These are phyloP conservation scores for Schizothorax lantsangensis DNA, from an alignment of 2,797 vertebrate genomes.

Conservation along the genomic window DNA sequence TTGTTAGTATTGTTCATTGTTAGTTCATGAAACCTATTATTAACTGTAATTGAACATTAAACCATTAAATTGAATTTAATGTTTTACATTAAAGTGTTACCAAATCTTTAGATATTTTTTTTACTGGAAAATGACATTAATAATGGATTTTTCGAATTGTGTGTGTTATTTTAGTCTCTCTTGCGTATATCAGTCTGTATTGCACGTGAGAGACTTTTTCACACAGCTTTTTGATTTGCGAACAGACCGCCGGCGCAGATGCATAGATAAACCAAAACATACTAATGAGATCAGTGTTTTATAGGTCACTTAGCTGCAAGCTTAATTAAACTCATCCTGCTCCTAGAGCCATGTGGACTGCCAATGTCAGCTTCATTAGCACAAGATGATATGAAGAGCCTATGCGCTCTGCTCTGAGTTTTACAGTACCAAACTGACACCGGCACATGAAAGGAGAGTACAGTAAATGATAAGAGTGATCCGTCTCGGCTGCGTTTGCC, in stretches of 20 bases:
- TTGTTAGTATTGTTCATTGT: background rate
- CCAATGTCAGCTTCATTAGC: conserved; percentile 42
- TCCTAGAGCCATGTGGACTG: conserved; percentile 29
- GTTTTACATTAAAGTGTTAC: background rate
- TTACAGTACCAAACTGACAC: conserved; percentile 12
- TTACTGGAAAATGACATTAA: background rate
- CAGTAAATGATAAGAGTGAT: conserved; percentile 31
- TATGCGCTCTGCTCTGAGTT: background rate
- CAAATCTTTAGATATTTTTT: background rate
- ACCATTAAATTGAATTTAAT: background rate
- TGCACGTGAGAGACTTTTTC: background rate
- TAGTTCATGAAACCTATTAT: background rate
- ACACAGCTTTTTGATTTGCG: conserved; percentile 4
- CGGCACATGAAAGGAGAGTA: conserved; percentile 16
- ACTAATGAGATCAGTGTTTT: conserved; percentile 44
- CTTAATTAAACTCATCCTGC: conserved; percentile 34
- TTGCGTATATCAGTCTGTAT: background rate
- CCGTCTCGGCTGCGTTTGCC: conserved; percentile 22
- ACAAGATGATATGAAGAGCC: conserved; percentile 34
- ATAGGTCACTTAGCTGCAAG: conserved; percentile 42
- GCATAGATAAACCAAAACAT: conserved; percentile 43
- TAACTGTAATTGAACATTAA: background rate
- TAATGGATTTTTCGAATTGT: background rate
- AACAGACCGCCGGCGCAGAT: conserved; percentile 28
- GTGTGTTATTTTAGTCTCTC: background rate